Evolutionary conservation across 2,113 vertebrate species (phyloP), one percentile per base, ranked within the genome.

Genomic region (western clawed frog (Xenopus tropicalis)): DNA sequence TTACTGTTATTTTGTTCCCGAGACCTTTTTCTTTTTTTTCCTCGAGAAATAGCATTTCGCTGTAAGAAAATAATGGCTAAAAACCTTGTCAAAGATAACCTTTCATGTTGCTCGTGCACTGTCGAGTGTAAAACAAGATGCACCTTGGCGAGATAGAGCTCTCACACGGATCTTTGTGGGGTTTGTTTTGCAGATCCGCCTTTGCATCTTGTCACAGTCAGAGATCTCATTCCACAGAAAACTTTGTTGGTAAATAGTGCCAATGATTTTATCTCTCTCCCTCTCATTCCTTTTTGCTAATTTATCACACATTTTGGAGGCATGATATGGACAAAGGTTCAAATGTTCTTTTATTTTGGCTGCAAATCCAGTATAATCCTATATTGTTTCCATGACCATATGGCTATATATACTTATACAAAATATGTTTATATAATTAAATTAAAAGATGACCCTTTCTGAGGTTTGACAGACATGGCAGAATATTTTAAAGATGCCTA

Each of bases 1-100:
- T 98, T 98, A 99, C 96, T 89, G 91, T 94, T 98, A 97, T 96
- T 98, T 98, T 97, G 94, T 98, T 98, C 95, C 91, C 87, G 93
- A 95, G 95, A 97, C 95, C 95, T 98, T 96, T 96, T 94, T 91
- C 90, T 94, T 90, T 94, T 90, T 29, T 37, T 11, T 24, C 13
- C 25, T 91, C 90, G 90, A 94, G 92, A 95, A 96, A 93, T 92
- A 93, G 93, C 95, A 96, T 96, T 95, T 93, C 90, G 87, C 84
- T 81, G 84, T 88, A 86, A 89, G 90, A 92, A 91, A 91, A 91
- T 92, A 92, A 92, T 92, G 90, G 91, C 90, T 89, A 87, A 91
- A 92, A 91, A 91, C 89, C 90, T 86, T 91, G 90, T 92, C 91
- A 91, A 90, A 92, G 90, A 92, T 92, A 92, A 92, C 91, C 91